Evolutionary conservation across 2,113 vertebrate species (phyloP).

Genomic region (Pipra filicauda): DNA sequence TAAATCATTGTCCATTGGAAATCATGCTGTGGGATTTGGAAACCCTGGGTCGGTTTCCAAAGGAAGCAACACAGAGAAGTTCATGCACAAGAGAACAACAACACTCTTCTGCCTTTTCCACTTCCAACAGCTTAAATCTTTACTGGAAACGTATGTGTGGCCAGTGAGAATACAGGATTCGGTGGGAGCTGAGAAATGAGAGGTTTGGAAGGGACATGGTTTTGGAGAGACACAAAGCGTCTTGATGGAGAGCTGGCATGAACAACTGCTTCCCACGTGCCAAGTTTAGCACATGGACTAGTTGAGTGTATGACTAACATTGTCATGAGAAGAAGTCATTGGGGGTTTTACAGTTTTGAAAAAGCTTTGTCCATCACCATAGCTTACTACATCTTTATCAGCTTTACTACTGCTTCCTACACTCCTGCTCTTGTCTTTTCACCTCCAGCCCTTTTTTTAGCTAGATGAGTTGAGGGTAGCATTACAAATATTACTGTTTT

Average conservation of each 20-base stretch:
- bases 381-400: neutral
- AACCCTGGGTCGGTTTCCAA: neutral
- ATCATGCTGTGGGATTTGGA: neutral
- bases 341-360: neutral
- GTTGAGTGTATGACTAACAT: neutral
- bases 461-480: neutral
- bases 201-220: neutral
- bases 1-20: conserved; percentile 21
- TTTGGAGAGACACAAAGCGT: neutral
- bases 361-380: neutral
- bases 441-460: neutral
- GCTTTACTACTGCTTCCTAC: neutral
- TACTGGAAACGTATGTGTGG: neutral
- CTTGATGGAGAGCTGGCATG: neutral
- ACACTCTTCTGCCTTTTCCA: neutral
- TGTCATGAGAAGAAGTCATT: neutral
- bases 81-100: neutral
- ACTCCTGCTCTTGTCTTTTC: neutral
- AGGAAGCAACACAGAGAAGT: neutral
- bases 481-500: neutral
- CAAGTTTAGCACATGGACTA: neutral
- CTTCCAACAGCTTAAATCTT: neutral
- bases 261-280: neutral
- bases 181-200: neutral
- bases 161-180: neutral